Evolutionary conservation across 92 coral and sea anemone genomes (phyloP).

Genomic region (Zoanthus sansibaricus): DNA sequence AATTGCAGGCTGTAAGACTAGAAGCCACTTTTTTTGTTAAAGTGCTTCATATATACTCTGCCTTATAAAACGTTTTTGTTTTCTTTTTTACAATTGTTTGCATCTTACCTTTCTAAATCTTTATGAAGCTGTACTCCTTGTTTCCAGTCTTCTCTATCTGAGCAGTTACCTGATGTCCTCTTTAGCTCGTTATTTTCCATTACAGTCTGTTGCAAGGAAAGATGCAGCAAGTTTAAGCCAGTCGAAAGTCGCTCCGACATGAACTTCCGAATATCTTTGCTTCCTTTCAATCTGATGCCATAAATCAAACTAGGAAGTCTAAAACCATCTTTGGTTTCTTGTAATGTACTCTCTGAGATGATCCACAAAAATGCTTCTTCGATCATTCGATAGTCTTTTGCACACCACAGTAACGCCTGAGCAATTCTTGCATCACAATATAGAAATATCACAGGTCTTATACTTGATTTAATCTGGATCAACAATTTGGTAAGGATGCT

Average conservation of each 20-base stretch:
- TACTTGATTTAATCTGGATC: slow-evolving; percentile 71
- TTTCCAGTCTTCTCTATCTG: slow-evolving; percentile 40
- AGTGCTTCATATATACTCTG: too few relatives aligned
- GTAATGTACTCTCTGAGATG: slow-evolving; percentile 71
- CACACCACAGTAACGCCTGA: slow-evolving; percentile 73
- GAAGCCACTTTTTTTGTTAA: too few relatives aligned
- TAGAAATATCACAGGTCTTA: slow-evolving; percentile 62
- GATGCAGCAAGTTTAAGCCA: slow-evolving; percentile 56
- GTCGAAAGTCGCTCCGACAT: slow-evolving; percentile 53
- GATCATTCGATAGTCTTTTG: slow-evolving; percentile 76
- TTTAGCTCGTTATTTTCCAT: not conserved
- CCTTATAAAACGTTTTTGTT: not conserved
- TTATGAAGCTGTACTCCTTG: slow-evolving; percentile 48
- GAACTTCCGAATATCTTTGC: slow-evolving; percentile 26
- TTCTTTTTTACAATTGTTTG: not conserved
- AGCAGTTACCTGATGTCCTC: slow-evolving; percentile 46
- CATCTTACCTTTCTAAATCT: slow-evolving; percentile 54
- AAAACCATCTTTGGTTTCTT: slow-evolving; percentile 37
- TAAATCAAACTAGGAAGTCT: slow-evolving; percentile 78
- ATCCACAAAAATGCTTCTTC: slow-evolving; percentile 75
- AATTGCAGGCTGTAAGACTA: too few relatives aligned
- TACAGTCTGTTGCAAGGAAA: slow-evolving; percentile 33
- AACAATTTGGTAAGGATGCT: slow-evolving; percentile 43
- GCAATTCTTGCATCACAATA: slow-evolving; percentile 69
- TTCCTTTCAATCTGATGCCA: slow-evolving; percentile 57